Evolutionary conservation across 2,888 invertebrate genomes (phyloP).

Genomic region (Catocala nupta): DNA sequence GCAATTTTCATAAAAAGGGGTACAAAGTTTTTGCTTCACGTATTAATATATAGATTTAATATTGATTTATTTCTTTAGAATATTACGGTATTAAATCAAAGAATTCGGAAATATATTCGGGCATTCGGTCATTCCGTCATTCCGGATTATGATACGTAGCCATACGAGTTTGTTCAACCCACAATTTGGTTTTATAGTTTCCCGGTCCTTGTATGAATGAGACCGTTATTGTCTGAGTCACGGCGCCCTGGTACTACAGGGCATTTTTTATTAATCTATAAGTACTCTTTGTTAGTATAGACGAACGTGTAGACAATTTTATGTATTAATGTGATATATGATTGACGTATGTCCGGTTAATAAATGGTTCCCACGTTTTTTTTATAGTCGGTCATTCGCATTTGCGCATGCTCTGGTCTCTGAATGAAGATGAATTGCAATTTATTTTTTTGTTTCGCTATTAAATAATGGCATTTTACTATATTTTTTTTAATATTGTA

Average conservation of each 20-base stretch:
- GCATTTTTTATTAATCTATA: slow-evolving; percentile 12
- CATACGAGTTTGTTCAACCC: slow-evolving; percentile 52
- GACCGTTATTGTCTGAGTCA: slow-evolving; percentile 38
- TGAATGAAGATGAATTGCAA: too few relatives aligned
- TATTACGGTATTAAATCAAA: too few relatives aligned
- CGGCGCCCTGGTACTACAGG: slow-evolving; percentile 11
- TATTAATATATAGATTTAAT: too few relatives aligned
- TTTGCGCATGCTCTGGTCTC: not conserved
- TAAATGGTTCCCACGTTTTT: slow-evolving; percentile 5
- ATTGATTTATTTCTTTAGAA: too few relatives aligned
- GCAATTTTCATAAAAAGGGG: too few relatives aligned
- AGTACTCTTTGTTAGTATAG: slow-evolving; percentile 8
- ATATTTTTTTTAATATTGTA: too few relatives aligned
- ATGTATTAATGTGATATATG: slow-evolving; percentile 15
- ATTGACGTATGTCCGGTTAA: slow-evolving; percentile 5
- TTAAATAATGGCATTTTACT: too few relatives aligned
- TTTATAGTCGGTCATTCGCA: not conserved
- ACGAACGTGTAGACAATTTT: slow-evolving; percentile 7
- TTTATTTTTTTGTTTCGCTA: too few relatives aligned
- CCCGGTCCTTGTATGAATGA: slow-evolving; percentile 44
- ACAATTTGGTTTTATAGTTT: slow-evolving; percentile 44
- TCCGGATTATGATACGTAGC: slow-evolving; percentile 13
- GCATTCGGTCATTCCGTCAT: not conserved
- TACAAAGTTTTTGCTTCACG: too few relatives aligned
- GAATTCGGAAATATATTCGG: too few relatives aligned